Evolutionary conservation across 2,797 vertebrate genomes (phyloP).

Genomic region (Pseudomugil tenellus): DNA sequence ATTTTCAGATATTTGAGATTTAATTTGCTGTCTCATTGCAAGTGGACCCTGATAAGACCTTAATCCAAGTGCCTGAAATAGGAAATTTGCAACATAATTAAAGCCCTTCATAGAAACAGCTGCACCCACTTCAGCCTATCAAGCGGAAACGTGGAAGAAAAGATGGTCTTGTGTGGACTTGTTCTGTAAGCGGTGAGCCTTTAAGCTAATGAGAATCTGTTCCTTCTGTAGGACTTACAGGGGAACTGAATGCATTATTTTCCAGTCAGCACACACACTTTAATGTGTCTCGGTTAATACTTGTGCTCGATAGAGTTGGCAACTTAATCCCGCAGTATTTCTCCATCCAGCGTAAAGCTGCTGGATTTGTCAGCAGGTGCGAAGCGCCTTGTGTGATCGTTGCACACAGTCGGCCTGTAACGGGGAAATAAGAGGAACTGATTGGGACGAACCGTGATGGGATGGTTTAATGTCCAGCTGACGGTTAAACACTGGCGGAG

Average conservation of each 20-base stretch:
- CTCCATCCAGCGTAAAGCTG: slow-evolving; percentile 17
- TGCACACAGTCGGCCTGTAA: slow-evolving; percentile 9
- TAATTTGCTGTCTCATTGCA: slow-evolving; percentile 39
- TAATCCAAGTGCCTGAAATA: slow-evolving; percentile 38
- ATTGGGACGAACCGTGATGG: neutral
- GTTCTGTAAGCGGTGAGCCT: slow-evolving; percentile 32
- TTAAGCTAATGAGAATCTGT: slow-evolving; percentile 23
- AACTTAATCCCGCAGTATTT: slow-evolving; percentile 43
- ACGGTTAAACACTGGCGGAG: slow-evolving; percentile 12
- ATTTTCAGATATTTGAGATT: slow-evolving; percentile 31
- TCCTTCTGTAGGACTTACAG: slow-evolving; percentile 18
- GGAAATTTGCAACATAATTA: slow-evolving; percentile 53
- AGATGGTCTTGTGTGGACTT: slow-evolving; percentile 43
- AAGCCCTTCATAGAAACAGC: slow-evolving; percentile 46
- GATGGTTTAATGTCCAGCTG: slow-evolving; percentile 2
- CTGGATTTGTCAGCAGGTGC: slow-evolving; percentile 32
- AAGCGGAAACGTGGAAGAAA: neutral
- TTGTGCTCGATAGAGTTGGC: slow-evolving; percentile 30
- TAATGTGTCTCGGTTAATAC: slow-evolving; percentile 27
- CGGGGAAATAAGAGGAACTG: neutral
- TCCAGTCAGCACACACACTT: slow-evolving; percentile 33
- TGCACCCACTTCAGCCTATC: slow-evolving; percentile 33
- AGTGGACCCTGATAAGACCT: slow-evolving; percentile 37
- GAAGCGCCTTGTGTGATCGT: neutral
- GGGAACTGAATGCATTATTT: slow-evolving; percentile 6